Conservation (phyloP, 2,888 invertebrate species). For the Macrosiphum euphorbiae region DNA sequence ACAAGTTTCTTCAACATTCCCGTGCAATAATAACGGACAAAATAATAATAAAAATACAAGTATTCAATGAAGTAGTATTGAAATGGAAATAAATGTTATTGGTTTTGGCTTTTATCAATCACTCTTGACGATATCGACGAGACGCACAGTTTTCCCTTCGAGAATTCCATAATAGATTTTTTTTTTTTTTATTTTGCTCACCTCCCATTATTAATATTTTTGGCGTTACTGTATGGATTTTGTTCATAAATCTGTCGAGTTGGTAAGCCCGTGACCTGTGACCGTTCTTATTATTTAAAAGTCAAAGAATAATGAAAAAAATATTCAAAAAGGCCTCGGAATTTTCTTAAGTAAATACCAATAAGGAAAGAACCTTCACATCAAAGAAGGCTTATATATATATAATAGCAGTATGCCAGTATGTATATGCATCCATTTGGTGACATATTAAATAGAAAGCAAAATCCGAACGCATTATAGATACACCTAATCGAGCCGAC, state of each 20-base stretch:
- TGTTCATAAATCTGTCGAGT: constrained; percentile 43
- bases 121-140: constrained; percentile 8
- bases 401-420: background rate
- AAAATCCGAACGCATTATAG: background rate
- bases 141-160: background rate
- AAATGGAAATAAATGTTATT: constrained; percentile 35
- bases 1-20: background rate
- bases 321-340: background rate
- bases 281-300: constrained; percentile 53
- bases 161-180: constrained; percentile 25
- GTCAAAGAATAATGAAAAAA: constrained; percentile 50
- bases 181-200: background rate
- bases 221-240: background rate
- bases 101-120: constrained; percentile 41
- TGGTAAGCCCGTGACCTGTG: constrained; percentile 31
- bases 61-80: constrained; percentile 2
- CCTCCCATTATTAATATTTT: constrained; percentile 42
- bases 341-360: constrained; percentile 47
- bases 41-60: background rate
- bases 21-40: background rate
- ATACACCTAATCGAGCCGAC: background rate
- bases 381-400: constrained; percentile 3
- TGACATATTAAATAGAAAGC: constrained; percentile 30
- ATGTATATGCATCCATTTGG: background rate
- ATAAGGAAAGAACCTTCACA: constrained; percentile 22